Percentiles rank a stretch among this genome's conserved stretches.
Evolutionary conservation across 2,113 vertebrate species (phyloP).

Genomic region (Electrona antarctica): DNA sequence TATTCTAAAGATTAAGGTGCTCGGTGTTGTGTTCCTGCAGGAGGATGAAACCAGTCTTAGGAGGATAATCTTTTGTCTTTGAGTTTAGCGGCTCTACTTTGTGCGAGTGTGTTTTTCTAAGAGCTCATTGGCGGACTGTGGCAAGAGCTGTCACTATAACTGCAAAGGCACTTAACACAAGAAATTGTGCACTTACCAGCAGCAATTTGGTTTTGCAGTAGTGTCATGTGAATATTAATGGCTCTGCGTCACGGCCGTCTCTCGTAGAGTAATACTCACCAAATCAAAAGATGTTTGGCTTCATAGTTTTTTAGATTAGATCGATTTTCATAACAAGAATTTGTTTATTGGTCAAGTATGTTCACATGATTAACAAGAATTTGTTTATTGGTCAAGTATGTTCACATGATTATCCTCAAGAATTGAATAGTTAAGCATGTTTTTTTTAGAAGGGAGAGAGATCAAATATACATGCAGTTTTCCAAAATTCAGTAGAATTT

Average conservation of each 20-base stretch:
- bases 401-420: no score
- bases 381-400: no score
- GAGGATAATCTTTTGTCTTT: constrained; percentile 16
- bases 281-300: neutral
- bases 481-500: no score
- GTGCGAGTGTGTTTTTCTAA: neutral
- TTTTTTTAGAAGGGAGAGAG: no score
- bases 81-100: neutral
- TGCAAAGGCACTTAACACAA: neutral
- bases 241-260: constrained; percentile 8
- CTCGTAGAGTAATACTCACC: neutral
- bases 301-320: no score
- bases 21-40: constrained; percentile 13
- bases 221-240: constrained; percentile 35
- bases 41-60: constrained; percentile 5
- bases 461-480: no score
- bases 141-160: constrained; percentile 20
- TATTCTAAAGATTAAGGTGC: constrained; percentile 36
- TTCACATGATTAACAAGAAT: no score
- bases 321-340: no score
- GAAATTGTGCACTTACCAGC: neutral
- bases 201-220: constrained; percentile 8
- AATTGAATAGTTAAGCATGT: no score
- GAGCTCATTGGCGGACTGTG: neutral
- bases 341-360: no score